Percentiles rank a stretch among this genome's conserved stretches.
These are phyloP conservation scores for Xenopus petersii DNA, from an alignment of 2,797 vertebrate species.

Conservation along the genomic window DNA sequence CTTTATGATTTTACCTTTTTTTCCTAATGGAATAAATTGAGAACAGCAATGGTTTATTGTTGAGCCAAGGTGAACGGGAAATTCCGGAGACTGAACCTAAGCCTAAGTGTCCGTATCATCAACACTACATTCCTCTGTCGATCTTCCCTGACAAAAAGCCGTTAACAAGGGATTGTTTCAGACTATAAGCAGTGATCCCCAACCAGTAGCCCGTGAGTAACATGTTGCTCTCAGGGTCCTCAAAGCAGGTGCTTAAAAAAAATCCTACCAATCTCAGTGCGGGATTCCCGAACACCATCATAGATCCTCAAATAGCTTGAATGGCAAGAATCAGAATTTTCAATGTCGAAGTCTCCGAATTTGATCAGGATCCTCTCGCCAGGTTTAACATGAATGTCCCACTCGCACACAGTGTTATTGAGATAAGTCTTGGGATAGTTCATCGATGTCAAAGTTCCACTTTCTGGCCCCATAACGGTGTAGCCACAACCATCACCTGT, in stretches of 20 bases:
- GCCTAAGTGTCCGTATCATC: too few species aligned
- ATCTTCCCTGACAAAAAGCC: too few species aligned
- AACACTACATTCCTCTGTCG: too few species aligned
- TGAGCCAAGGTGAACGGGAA: too few species aligned
- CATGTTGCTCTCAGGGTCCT: too few species aligned
- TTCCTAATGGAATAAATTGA: too few species aligned
- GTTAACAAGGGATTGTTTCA: too few species aligned
- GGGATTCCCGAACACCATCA: constrained; percentile 80
- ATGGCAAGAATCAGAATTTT: constrained; percentile 85
- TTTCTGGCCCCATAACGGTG: constrained; percentile 84
- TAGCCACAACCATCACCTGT: constrained; percentile 94
- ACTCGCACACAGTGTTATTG: constrained; percentile 90
- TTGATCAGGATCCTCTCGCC: constrained; percentile 80
- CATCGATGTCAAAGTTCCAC: constrained; percentile 90
- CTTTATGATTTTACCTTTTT: too few species aligned
- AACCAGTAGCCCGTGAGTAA: too few species aligned
- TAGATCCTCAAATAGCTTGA: constrained; percentile 93
- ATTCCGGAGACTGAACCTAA: too few species aligned
- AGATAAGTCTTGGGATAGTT: constrained; percentile 88
- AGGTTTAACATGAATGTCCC: constrained; percentile 85
- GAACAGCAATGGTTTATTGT: too few species aligned
- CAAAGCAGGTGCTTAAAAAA: neutral
- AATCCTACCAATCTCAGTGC: constrained; percentile 83
- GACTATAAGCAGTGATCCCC: too few species aligned
- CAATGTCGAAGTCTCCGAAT: constrained; percentile 89